These are phyloP conservation scores for Drosophila baimaii DNA, from an alignment of 1,140 invertebrate genomes.

Conservation along the genomic window DNA sequence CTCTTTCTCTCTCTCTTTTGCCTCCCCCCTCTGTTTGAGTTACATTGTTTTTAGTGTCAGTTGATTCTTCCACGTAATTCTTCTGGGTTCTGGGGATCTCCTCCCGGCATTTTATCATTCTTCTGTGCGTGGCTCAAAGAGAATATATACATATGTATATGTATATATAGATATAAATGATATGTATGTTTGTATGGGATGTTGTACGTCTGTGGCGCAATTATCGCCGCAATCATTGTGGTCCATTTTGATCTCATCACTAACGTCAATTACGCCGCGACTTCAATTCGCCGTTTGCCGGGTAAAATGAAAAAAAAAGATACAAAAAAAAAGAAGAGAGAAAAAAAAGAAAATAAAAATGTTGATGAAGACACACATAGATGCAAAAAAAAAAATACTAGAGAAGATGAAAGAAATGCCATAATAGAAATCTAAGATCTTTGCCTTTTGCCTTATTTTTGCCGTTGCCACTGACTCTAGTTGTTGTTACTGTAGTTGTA, in stretches of 20 bases:
- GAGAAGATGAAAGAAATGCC: constrained; percentile 46
- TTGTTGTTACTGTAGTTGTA: neutral
- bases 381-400: constrained; percentile 21
- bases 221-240: constrained; percentile 78
- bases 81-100: constrained; percentile 9
- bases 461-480: neutral
- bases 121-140: constrained; percentile 37
- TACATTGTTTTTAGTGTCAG: constrained; percentile 21
- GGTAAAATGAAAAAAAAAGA: constrained; percentile 18
- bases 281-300: constrained; percentile 52
- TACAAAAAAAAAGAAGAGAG: constrained; percentile 7
- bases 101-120: constrained; percentile 42
- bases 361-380: constrained; percentile 17
- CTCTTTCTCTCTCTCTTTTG: neutral
- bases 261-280: constrained; percentile 71
- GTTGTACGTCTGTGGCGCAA: constrained; percentile 65
- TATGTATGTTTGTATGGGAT: constrained; percentile 34
- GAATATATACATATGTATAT: neutral
- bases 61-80: constrained; percentile 22
- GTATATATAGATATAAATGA: neutral
- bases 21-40: neutral
- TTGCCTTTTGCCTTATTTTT: constrained; percentile 24
- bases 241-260: constrained; percentile 78
- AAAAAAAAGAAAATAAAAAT: constrained; percentile 43
- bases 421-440: constrained; percentile 65